Evolutionary conservation across 1,140 invertebrate species (phyloP), one percentile per base, ranked within the genome.

Genomic region (Eubasilissa regina): DNA sequence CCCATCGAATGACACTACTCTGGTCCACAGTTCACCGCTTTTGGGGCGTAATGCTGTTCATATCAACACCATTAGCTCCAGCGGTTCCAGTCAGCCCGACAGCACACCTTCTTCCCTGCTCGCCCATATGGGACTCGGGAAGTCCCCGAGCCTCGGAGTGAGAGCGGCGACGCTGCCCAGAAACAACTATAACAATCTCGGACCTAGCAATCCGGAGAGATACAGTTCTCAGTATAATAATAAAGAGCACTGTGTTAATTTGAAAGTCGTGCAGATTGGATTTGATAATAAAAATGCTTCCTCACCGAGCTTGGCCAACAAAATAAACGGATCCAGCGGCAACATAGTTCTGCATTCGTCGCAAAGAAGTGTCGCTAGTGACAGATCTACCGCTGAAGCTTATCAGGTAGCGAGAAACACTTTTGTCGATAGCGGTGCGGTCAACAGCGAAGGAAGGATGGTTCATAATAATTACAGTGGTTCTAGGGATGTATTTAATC

Each of bases 111-210:
- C 77, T 19, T 70, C 81, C 3, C 74, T 83, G n/a, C 74, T 79
- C 11, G 62, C 62, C 21, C 81, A 84, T 56, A 43, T 80, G 44
- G 60, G 17, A 6, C 84, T 88, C 8, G 83, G 87, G 1, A 89
- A 89, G 78, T 90, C 89, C 8, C 90, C 90, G 0, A 88, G 87
- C 78, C 88, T 89, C 75, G 91, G 92, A n/a, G 84, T 91, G 8
- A 85, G 93, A 44, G 93, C 94, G 1, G 91, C 93, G 1, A 95
- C 94, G 9, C 84, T 94, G 43, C 94, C 94, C 0, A 89, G 94
- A 56, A 94, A 94, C 82, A 92, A 93, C 55, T 94, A 93, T 81
- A 82, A 87, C 80, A 84, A 91, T 83, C 85, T 89, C 84, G 81
- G 84, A 19, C 85, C 85, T 60, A 87, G 87, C 60, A 89, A 88